Conservation (phyloP, 2,113 vertebrate species). For the Vimba vimba region DNA sequence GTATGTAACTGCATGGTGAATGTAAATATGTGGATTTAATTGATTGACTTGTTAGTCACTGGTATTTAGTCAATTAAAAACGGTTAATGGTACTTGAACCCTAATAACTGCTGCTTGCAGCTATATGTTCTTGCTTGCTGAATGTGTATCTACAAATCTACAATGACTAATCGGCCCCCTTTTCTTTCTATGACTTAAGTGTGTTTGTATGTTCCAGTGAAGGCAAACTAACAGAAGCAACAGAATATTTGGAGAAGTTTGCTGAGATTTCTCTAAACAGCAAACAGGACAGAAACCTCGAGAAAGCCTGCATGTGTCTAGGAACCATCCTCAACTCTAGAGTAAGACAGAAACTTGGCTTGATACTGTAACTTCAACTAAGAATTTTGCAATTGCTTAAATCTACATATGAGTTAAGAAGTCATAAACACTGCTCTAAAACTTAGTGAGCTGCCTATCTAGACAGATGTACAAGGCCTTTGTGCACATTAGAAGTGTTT, state of each 20-base stretch:
- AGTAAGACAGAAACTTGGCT: slow-evolving; percentile 56
- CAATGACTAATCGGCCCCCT: background rate
- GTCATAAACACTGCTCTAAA: background rate
- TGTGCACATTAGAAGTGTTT: background rate
- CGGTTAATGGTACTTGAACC: background rate
- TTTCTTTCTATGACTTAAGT: slow-evolving; percentile 31
- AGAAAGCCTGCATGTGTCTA: slow-evolving; percentile 60
- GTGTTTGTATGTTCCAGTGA: slow-evolving; percentile 60
- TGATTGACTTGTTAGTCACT: background rate
- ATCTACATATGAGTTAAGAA: too few species aligned
- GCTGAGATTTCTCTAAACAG: slow-evolving; percentile 52
- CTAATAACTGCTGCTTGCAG: background rate
- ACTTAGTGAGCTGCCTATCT: background rate
- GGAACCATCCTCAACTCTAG: slow-evolving; percentile 60
- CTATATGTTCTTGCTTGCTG: background rate
- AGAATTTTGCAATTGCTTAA: background rate
- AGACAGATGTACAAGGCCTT: background rate
- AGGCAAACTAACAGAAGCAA: slow-evolving; percentile 57
- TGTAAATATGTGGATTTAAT: background rate
- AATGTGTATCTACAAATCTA: background rate
- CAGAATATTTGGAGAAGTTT: slow-evolving; percentile 65
- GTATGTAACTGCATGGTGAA: background rate
- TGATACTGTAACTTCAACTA: background rate
- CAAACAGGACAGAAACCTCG: slow-evolving; percentile 48
- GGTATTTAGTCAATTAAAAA: background rate